phyloP scores from a whole-genome alignment of 2,113 vertebrate species.

The Zosterops pallidus region DNA sequence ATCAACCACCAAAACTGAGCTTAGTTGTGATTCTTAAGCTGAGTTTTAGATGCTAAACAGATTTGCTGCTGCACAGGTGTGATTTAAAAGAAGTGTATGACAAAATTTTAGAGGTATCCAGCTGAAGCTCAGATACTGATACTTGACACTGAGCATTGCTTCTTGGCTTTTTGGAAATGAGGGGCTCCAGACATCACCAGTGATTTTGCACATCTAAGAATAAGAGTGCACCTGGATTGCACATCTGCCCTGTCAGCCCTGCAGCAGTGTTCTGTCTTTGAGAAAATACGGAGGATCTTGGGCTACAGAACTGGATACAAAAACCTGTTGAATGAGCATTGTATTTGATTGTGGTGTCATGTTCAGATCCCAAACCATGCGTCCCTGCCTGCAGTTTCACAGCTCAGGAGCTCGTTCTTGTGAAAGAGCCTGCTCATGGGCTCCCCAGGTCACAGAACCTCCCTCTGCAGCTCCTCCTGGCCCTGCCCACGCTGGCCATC shows the following conservation, averaged over 20 bases:
- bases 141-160: not conserved
- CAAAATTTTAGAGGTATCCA: not conserved
- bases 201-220: not conserved
- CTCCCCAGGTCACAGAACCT: not conserved
- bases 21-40: not conserved
- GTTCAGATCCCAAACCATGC: not conserved
- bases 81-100: not conserved
- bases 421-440: not conserved
- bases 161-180: not conserved
- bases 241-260: not conserved
- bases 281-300: not conserved
- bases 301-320: not conserved
- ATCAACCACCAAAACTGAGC: not conserved
- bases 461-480: not conserved
- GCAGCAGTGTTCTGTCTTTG: not conserved
- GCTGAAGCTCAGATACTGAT: not conserved
- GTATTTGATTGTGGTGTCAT: not conserved
- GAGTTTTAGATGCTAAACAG: not conserved
- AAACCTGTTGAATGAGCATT: not conserved
- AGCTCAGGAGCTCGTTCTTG: accelerated
- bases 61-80: not conserved
- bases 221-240: not conserved
- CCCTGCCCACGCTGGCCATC: not conserved
- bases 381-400: not conserved
- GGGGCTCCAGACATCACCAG: accelerated